Conservation (phyloP, 2,113 vertebrate species). For the Myxocyprinus asiaticus region DNA sequence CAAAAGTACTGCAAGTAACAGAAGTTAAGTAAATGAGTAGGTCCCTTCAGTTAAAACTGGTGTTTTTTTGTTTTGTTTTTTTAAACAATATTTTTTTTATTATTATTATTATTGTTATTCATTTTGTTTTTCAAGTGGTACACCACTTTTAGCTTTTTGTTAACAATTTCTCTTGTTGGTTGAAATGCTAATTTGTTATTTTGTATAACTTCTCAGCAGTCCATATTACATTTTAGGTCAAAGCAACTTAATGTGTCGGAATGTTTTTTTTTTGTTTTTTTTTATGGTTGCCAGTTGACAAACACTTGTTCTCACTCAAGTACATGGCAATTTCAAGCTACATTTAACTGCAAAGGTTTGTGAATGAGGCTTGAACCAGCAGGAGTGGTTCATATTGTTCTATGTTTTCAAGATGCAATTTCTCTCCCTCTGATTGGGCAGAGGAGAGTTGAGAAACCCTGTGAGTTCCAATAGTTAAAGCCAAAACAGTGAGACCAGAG, state of each 20-base stretch:
- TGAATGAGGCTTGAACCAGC: constrained; percentile 56
- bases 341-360: constrained; percentile 60
- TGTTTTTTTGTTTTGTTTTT: too few species aligned
- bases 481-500: constrained; percentile 3
- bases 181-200: background rate
- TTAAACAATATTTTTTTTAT: too few species aligned
- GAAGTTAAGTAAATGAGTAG: background rate
- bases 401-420: constrained; percentile 47
- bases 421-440: constrained; percentile 58
- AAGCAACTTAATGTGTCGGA: constrained; percentile 45
- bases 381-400: constrained; percentile 53
- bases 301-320: constrained; percentile 39
- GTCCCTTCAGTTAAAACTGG: too few species aligned
- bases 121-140: too few species aligned
- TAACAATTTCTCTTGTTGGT: background rate
- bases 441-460: constrained; percentile 46
- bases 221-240: constrained; percentile 38
- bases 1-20: background rate
- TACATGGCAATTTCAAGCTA: constrained; percentile 69
- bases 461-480: constrained; percentile 43
- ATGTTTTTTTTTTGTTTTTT: constrained; percentile 59
- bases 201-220: background rate
- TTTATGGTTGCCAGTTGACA: constrained; percentile 59
- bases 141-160: too few species aligned
- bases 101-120: too few species aligned